Evolutionary conservation across 2,888 invertebrate species (phyloP).

Genomic region (Stegana nigrithorax): DNA sequence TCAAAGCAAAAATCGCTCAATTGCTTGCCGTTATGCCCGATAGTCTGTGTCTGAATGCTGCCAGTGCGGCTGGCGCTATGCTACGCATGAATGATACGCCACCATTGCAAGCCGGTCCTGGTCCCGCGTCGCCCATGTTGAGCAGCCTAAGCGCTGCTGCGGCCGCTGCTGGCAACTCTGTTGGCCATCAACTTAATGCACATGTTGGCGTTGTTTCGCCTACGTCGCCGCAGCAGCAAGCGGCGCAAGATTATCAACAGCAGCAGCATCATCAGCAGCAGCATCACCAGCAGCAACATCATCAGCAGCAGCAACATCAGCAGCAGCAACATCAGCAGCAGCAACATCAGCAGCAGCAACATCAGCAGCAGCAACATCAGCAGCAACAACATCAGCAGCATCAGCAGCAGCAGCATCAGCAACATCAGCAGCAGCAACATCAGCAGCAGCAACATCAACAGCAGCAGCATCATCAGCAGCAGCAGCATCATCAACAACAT

Average conservation of each 20-base stretch:
- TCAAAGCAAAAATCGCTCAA: constrained; percentile 92
- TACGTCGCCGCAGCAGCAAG: background rate
- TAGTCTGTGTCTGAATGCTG: constrained; percentile 72
- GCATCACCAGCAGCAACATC: constrained; percentile 21
- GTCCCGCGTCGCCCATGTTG: constrained; percentile 69
- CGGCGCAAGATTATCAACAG: constrained; percentile 49
- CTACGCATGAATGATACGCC: constrained; percentile 72
- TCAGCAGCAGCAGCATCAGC: constrained; percentile 32
- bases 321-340: constrained; percentile 45
- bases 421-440: constrained; percentile 35
- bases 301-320: constrained; percentile 41
- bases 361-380: constrained; percentile 35
- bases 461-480: constrained; percentile 43
- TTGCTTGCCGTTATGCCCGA: constrained; percentile 90
- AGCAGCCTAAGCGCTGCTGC: constrained; percentile 50
- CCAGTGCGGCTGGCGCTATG: constrained; percentile 72
- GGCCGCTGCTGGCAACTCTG: constrained; percentile 23
- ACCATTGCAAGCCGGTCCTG: constrained; percentile 61
- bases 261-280: constrained; percentile 46
- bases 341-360: constrained; percentile 38
- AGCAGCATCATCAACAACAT: constrained; percentile 36
- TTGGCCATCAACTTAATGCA: constrained; percentile 42
- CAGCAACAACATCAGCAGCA: constrained; percentile 35
- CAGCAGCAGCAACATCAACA: constrained; percentile 45
- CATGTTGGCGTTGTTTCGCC: constrained; percentile 19